Conservation (phyloP, 2,888 invertebrate genomes). For the Oligia fasciuncula region DNA sequence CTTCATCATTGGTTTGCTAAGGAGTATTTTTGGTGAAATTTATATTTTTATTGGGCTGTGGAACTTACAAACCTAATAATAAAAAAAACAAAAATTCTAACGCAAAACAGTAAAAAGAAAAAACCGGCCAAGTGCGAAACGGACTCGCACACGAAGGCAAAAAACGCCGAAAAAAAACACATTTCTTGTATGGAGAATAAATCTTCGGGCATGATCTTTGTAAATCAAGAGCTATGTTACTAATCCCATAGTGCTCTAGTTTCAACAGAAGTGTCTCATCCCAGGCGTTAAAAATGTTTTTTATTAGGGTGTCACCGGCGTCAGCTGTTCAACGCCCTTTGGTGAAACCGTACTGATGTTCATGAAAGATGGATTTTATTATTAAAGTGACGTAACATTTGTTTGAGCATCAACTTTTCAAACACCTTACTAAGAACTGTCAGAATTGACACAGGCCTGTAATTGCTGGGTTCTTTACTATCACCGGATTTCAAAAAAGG, state of each 20-base stretch:
- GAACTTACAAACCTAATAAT: not conserved
- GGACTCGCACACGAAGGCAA: too few species aligned
- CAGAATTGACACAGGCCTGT: too few species aligned
- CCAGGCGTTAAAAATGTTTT: not conserved
- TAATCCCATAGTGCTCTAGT: not conserved
- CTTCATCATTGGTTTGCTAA: conserved; percentile 45
- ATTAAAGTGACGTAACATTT: too few species aligned
- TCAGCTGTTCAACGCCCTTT: not conserved
- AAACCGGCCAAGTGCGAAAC: not conserved
- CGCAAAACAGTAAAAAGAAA: not conserved
- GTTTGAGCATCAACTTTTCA: too few species aligned
- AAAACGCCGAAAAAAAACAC: too few species aligned
- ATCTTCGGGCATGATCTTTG: too few species aligned
- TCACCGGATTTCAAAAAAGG: too few species aligned
- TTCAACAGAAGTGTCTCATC: not conserved
- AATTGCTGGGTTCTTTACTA: too few species aligned
- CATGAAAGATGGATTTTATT: too few species aligned
- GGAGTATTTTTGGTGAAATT: conserved; percentile 6
- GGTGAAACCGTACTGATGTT: too few species aligned
- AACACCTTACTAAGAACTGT: too few species aligned
- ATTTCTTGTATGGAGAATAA: too few species aligned
- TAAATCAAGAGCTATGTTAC: not conserved
- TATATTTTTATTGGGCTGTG: not conserved
- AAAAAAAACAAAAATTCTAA: not conserved
- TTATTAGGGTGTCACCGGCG: not conserved